Conservation (phyloP, 2,888 invertebrate genomes). For the Cepaea hortensis region DNA sequence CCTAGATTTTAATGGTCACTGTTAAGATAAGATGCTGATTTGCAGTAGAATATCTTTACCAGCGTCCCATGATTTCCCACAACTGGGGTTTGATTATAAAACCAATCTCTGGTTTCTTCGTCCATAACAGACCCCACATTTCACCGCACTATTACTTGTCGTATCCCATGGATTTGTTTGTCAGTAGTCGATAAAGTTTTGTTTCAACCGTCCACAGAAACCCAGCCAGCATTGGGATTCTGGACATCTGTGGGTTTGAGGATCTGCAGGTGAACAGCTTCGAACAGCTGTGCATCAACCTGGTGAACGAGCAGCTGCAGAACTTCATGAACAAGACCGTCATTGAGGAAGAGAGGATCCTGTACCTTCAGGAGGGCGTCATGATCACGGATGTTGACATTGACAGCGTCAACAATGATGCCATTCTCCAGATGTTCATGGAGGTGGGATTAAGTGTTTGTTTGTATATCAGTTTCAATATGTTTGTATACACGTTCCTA, state of each 20-base stretch:
- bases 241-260: constrained; percentile 74
- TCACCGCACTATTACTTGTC: too few relatives aligned
- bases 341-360: constrained; percentile 58
- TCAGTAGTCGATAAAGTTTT: too few relatives aligned
- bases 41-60: too few relatives aligned
- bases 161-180: too few relatives aligned
- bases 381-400: constrained; percentile 57
- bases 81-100: too few relatives aligned
- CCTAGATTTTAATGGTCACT: too few relatives aligned
- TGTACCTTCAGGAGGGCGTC: constrained; percentile 61
- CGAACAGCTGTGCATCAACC: constrained; percentile 72
- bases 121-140: too few relatives aligned
- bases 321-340: constrained; percentile 63
- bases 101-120: too few relatives aligned
- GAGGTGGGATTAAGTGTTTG: constrained; percentile 49
- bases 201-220: constrained; percentile 8
- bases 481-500: too few relatives aligned
- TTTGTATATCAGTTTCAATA: too few relatives aligned
- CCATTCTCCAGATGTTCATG: constrained; percentile 62
- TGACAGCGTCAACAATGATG: constrained; percentile 63
- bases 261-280: constrained; percentile 67
- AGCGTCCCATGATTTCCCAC: too few relatives aligned
- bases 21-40: too few relatives aligned
- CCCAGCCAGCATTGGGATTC: constrained; percentile 61
- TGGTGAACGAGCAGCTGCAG: constrained; percentile 70